These are phyloP conservation scores for Corythornis cristatus DNA, from an alignment of 2,113 vertebrate species.

Conservation along the genomic window DNA sequence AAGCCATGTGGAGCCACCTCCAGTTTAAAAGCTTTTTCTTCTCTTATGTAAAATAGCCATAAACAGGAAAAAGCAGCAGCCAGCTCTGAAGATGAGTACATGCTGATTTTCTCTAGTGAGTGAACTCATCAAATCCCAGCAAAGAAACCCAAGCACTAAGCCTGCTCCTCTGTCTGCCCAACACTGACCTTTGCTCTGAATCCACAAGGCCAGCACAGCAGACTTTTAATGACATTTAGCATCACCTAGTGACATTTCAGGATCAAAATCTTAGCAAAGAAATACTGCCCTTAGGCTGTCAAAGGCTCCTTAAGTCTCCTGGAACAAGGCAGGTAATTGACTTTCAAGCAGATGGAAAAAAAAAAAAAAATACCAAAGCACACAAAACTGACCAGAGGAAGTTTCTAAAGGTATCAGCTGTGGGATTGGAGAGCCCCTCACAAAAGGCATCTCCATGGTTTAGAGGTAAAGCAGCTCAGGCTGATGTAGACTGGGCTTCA, in stretches of 20 bases:
- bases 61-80: background rate
- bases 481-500: slow-evolving; percentile 1
- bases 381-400: background rate
- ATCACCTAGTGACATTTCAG: background rate
- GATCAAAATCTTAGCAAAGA: background rate
- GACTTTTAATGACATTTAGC: background rate
- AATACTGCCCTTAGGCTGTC: background rate
- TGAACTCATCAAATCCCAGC: background rate
- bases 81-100: background rate
- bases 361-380: background rate
- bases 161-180: background rate
- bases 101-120: background rate
- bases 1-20: background rate
- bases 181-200: background rate
- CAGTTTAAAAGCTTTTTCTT: background rate
- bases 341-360: background rate
- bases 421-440: background rate
- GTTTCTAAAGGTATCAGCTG: background rate
- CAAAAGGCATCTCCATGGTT: background rate
- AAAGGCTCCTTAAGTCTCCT: background rate
- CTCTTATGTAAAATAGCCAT: background rate
- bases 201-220: background rate
- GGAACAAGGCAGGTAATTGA: background rate
- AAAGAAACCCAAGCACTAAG: background rate
- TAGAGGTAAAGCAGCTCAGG: slow-evolving; percentile 31